These are phyloP conservation scores for Sparidentex hasta DNA, from an alignment of 2,797 vertebrate genomes.

Conservation along the genomic window DNA sequence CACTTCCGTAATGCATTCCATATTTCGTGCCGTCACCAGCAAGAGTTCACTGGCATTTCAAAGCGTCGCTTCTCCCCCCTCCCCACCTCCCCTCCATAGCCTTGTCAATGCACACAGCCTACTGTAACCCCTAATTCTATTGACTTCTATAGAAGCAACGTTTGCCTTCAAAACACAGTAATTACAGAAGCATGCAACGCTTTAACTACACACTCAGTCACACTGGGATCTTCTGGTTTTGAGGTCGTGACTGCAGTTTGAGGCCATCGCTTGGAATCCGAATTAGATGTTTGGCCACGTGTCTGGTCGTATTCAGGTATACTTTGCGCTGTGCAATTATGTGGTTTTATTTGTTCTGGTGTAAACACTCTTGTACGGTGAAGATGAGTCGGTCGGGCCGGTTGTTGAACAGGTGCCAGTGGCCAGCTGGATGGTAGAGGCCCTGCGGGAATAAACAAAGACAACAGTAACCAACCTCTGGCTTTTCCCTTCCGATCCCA, in stretches of 20 bases:
- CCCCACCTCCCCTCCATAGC: slow-evolving; percentile 39
- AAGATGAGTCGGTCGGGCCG: slow-evolving; percentile 23
- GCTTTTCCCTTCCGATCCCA: slow-evolving; percentile 11
- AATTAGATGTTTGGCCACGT: slow-evolving; percentile 41
- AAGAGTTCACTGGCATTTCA: slow-evolving; percentile 52
- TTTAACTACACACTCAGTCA: slow-evolving; percentile 63
- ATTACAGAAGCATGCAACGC: slow-evolving; percentile 76
- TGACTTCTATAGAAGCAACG: slow-evolving; percentile 59
- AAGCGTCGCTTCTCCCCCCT: slow-evolving; percentile 49
- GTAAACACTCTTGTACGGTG: slow-evolving; percentile 60
- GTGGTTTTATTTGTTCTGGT: slow-evolving; percentile 70
- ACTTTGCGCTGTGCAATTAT: slow-evolving; percentile 56
- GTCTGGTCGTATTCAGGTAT: slow-evolving; percentile 67
- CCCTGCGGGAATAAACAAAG: slow-evolving; percentile 19
- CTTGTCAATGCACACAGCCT: slow-evolving; percentile 54
- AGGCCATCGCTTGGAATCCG: slow-evolving; percentile 59
- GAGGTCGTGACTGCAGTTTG: slow-evolving; percentile 58
- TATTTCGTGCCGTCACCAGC: slow-evolving; percentile 77
- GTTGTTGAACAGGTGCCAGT: slow-evolving; percentile 36
- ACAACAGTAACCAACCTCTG: slow-evolving; percentile 9
- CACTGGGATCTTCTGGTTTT: slow-evolving; percentile 64
- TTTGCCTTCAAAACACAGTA: slow-evolving; percentile 69
- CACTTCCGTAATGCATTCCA: slow-evolving; percentile 86
- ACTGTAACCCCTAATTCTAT: slow-evolving; percentile 59
- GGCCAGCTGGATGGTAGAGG: slow-evolving; percentile 35